Base-by-base conservation (phyloP, 2,113 vertebrate genomes). In the Rhadina sibilatrix region DNA sequence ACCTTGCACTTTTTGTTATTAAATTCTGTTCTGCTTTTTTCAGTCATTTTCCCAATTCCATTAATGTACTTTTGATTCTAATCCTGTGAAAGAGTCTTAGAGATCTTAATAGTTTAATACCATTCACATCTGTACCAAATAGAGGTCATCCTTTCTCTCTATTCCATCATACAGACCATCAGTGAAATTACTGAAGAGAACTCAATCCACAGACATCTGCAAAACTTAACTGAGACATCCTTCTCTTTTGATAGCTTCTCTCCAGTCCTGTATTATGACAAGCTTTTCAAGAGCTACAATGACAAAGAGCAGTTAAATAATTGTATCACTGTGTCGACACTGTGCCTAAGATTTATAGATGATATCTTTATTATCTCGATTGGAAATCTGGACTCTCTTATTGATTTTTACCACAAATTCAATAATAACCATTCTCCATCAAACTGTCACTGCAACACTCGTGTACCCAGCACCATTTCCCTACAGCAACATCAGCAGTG, bases 351-450 rank as follows among this genome's bases (percentile, higher is more conserved):
- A 93, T 91, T 94, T 89, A 94, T 42, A 81, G 52, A 70, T 54
- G 56, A 89, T 27, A 66, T 59, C 60, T 91, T 89, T 93, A 92
- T 83, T 84, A 91, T 81, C 60, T 81, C 35, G 2, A 81, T 66
- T 66, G 83, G 83, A 91, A 95, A 87, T 87, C 27, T 87, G 69
- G 42, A 70, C 56, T 96, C 47, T 27, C 10, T 70, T 94, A 91
- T 91, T 81, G 93, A 96, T 93, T 96, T 96, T 89, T 81, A 81
- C 52, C 60, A 78, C 89, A 91, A 95, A 96, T 94, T 78, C 81
- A 66, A 12, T 96, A 89, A 94, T 78, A 64, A 50, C 64, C 30
- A 54, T 76, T 80, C 84, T 94, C 77, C 47, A 89, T 96, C 93
- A 96, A 84, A 18, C 72, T 94, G 83, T 33, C 91, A 80, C 60